Base-by-base conservation (phyloP, 2,113 vertebrate genomes). In the Phaethornis superciliosus region DNA sequence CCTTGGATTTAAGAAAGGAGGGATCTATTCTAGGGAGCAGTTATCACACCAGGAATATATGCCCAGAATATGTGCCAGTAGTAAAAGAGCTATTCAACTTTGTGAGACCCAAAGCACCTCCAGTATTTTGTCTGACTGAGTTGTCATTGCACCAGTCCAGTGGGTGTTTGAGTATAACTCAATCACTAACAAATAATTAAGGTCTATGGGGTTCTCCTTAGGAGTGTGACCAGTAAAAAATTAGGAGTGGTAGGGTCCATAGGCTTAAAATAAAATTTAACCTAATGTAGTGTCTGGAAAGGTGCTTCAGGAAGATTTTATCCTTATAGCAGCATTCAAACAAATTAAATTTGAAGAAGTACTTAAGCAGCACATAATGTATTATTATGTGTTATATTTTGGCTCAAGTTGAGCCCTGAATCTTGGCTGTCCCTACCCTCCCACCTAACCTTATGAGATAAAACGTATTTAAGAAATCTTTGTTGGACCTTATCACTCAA, bases 161-260 rank as follows among this genome's bases (percentile, higher is more conserved):
- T 30, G 77, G 14, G 35, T 24, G 28, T 33, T 32, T 0, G 0
- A 69, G 54, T 32, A 44, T 2, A 9, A 15, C n/a, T 54, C 15
- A 14, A 27, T 18, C 14, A 13, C 5, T 30, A 70, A 55, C 27
- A 52, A 51, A 65, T 32, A 68, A 55, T 18, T 55, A 12, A 49
- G 9, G 32, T 54, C 24, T 30, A 46, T 0, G 1, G 33, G 24
- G 20, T 59, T 8, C 8, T 70, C 28, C 18, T 28, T 52, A 24
- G 21, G 44, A 42, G 17, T 5, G 9, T 17, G 62, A 28, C 14
- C 35, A 56, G 33, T 23, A 67, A 44, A 40, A 37, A 46, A 40
- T 44, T 28, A 72, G 44, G 69, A 71, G 11, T 11, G 75, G 28
- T 0, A 2, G 33, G 14, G 15, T 8, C 19, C 67, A n/a, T 14